Evolutionary conservation across 2,113 vertebrate species (phyloP).

Genomic region (Sterna hirundo): DNA sequence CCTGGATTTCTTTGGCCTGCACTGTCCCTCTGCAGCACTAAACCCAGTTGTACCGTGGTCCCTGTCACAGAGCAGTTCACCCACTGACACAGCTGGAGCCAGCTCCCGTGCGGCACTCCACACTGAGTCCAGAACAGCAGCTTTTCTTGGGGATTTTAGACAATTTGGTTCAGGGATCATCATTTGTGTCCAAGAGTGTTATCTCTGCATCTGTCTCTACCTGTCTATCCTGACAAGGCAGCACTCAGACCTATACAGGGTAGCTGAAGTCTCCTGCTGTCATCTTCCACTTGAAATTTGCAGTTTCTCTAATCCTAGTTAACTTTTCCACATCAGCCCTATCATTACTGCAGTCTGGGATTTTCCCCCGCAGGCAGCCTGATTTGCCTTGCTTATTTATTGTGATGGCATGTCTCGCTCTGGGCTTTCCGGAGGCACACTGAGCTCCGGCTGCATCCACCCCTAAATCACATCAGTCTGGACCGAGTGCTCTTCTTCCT

Average conservation of each 20-base stretch:
- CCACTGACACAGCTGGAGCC: neutral
- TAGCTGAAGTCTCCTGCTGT: neutral
- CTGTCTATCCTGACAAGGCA: neutral
- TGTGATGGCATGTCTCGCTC: neutral
- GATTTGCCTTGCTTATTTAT: neutral
- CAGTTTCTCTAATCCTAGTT: neutral
- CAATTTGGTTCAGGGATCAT: neutral
- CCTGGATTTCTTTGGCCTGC: neutral
- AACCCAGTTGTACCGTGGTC: too few species aligned
- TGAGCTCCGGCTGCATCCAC: neutral
- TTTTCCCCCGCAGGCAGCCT: neutral
- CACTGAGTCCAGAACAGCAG: neutral
- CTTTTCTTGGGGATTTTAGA: neutral
- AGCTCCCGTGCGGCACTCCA: neutral
- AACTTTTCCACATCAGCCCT: neutral
- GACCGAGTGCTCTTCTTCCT: neutral
- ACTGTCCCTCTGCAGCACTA: neutral
- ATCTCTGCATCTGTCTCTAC: neutral
- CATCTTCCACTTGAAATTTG: neutral
- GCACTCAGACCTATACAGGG: neutral
- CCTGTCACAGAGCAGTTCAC: neutral
- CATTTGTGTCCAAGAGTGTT: neutral
- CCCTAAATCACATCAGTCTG: neutral
- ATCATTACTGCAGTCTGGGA: neutral
- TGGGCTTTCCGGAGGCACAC: neutral